phyloP scores from a whole-genome alignment of 2,113 vertebrate genomes.

The Glaucidium brasilianum region DNA sequence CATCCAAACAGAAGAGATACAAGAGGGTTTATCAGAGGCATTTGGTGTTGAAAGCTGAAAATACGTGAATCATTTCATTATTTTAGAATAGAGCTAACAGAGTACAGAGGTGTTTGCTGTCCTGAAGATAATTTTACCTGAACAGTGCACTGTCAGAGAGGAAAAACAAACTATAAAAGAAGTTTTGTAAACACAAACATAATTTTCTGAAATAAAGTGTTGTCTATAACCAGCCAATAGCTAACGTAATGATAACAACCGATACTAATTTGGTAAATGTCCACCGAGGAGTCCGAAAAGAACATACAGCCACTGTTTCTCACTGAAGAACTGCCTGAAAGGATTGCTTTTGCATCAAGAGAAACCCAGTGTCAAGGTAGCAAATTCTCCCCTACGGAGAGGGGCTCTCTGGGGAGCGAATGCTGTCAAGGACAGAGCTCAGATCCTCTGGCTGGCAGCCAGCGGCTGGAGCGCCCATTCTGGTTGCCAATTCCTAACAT shows the following conservation, averaged over 20 bases:
- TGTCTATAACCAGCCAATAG: background rate
- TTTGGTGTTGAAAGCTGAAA: background rate
- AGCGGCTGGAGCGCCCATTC: background rate
- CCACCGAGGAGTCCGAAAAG: background rate
- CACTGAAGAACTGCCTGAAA: background rate
- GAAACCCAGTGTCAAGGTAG: background rate
- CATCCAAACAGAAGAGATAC: background rate
- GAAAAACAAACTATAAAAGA: background rate
- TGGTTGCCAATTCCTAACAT: slow-evolving; percentile 39
- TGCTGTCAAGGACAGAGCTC: background rate
- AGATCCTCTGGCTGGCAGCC: slow-evolving; percentile 26
- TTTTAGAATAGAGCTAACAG: background rate
- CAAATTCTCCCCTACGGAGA: background rate
- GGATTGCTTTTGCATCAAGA: background rate
- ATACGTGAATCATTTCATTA: background rate
- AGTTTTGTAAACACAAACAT: background rate
- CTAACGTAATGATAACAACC: background rate
- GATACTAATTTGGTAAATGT: background rate
- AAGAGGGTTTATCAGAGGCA: background rate
- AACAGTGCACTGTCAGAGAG: background rate
- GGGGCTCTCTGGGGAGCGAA: background rate
- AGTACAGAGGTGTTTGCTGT: background rate
- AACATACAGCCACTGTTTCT: background rate
- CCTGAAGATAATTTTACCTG: background rate
- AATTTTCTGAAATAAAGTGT: background rate